Percentiles rank a stretch among this genome's conserved stretches.
Conservation (phyloP, 1,140 invertebrate species). For the Drosophila gunungcola region DNA sequence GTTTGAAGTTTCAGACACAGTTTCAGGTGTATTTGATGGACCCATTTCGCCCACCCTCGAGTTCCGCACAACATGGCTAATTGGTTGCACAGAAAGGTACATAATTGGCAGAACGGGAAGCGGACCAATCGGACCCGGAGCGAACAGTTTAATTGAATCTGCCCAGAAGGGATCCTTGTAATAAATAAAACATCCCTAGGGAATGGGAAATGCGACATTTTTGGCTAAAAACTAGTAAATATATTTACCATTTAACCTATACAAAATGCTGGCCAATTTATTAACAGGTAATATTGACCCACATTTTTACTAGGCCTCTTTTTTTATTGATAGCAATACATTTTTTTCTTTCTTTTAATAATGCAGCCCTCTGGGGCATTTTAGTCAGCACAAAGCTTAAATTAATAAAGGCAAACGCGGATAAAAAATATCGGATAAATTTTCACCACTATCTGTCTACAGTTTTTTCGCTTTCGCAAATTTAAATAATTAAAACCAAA, state of each 20-base stretch:
- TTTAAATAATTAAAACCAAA: constrained; percentile 20
- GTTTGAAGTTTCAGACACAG: constrained; percentile 65
- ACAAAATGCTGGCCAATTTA: no score
- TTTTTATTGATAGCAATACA: neutral
- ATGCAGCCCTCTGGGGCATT: neutral
- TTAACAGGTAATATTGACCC: neutral
- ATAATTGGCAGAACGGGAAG: constrained; percentile 65
- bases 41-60: constrained; percentile 4
- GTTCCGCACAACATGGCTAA: constrained; percentile 61
- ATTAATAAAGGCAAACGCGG: constrained; percentile 2
- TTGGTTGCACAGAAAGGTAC: constrained; percentile 70
- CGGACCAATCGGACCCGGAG: constrained; percentile 47
- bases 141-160: constrained; percentile 65
- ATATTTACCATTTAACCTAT: no score
- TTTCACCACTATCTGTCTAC: constrained; percentile 1
- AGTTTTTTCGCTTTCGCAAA: constrained; percentile 6
- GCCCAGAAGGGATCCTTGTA: constrained; percentile 22
- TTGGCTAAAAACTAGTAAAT: neutral
- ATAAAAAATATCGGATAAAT: constrained; percentile 17
- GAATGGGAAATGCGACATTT: no score
- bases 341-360: neutral
- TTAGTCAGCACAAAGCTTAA: neutral
- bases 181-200: constrained; percentile 16
- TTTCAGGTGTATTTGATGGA: constrained; percentile 23
- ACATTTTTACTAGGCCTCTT: neutral